Evolutionary conservation across 2,113 vertebrate species (phyloP), one percentile per base, ranked within the genome.

Genomic region (Oreocharis arfaki): DNA sequence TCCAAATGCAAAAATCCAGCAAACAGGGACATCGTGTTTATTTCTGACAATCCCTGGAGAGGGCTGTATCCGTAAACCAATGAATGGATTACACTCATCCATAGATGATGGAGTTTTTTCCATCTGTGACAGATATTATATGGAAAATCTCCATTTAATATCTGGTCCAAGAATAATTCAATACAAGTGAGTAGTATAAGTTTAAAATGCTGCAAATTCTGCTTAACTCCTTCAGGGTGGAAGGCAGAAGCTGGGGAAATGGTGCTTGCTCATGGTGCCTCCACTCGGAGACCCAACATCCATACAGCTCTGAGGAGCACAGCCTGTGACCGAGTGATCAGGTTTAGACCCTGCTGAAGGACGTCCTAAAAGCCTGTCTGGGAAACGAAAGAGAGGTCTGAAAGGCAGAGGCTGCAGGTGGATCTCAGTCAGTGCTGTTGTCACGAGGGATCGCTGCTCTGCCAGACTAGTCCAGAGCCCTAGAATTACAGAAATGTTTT

Each of bases 1-100:
- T 93, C 95, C 93, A 94, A 97, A 92, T 89, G 96, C 95, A 97
- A 96, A 96, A 95, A 89, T 76, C 89, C 92, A 5, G 64, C 75
- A 90, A 97, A 67, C 75, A 78, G 91, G 92, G 95, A 95, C 94
- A 86, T 90, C 1, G 14, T 74, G 90, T 95, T 95, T 97, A 94
- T 95, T 96, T 96, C 92, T 95, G 84, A 94, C 86, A 92, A 55
- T 93, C 93, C 85, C 96, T 32, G 44, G 93, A 90, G 93, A 94
- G 56, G 81, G 55, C 78, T 96, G 68, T 26, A 84, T 94, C 87
- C 4, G 4, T 95, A 95, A 94, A 90, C 95, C 78, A 65, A 73
- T 96, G 93, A 95, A 95, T 92, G 94, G 95, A 91, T 96, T 96
- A 94, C 75, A 71, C 91, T 94, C 57, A 90, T 82, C 92, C 86